Percentiles rank a stretch among this genome's conserved stretches.
These are phyloP conservation scores for Porphyrio hochstetteri DNA, from an alignment of 2,113 vertebrate species.

Conservation along the genomic window DNA sequence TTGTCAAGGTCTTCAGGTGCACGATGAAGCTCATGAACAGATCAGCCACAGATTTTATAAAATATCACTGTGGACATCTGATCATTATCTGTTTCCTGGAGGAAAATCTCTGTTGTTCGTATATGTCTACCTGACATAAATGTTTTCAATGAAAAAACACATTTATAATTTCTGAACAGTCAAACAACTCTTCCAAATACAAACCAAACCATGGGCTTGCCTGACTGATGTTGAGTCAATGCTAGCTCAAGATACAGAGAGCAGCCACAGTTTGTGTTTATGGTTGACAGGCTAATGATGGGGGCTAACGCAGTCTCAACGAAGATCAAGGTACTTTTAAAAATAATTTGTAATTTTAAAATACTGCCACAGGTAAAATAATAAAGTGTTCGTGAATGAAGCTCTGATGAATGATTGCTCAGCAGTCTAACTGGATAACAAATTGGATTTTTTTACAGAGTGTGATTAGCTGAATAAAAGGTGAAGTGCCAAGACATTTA, in stretches of 20 bases:
- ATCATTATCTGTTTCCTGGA: not conserved
- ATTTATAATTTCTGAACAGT: not conserved
- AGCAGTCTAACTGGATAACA: not conserved
- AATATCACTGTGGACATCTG: not conserved
- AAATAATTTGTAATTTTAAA: conserved; percentile 8
- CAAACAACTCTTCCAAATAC: not conserved
- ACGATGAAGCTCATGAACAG: not conserved
- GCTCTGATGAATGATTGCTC: not conserved
- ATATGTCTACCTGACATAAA: not conserved
- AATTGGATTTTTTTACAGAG: not conserved
- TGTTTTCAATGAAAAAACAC: not conserved
- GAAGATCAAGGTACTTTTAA: not conserved
- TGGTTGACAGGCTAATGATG: not conserved
- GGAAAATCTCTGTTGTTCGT: not conserved
- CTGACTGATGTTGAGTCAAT: not conserved
- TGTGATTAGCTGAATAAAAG: not conserved
- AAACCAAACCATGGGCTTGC: not conserved
- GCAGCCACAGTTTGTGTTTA: not conserved
- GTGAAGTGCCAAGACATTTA: not conserved
- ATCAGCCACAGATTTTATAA: not conserved
- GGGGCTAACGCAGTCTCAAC: not conserved
- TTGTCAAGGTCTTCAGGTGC: not conserved
- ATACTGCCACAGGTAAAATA: not conserved
- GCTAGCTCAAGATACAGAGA: not conserved
- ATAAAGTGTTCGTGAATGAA: not conserved